Percentiles rank a stretch among this genome's conserved stretches.
Evolutionary conservation across 2,888 invertebrate genomes (phyloP).

Genomic region (Archips crataeganus): DNA sequence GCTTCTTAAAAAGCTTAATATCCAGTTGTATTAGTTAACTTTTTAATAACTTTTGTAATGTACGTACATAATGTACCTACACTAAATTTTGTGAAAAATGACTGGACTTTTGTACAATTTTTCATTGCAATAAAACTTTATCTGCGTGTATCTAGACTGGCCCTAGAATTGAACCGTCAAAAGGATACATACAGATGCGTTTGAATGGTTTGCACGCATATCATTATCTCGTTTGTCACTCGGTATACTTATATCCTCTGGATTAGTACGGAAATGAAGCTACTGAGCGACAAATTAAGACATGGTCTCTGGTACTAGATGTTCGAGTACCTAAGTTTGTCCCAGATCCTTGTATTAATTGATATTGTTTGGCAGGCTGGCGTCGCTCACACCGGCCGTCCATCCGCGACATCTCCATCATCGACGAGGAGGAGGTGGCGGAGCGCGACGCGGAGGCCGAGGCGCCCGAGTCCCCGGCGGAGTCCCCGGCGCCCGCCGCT

Average conservation of each 20-base stretch:
- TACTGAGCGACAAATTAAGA: neutral
- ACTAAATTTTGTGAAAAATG: neutral
- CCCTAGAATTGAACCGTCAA: neutral
- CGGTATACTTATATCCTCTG: neutral
- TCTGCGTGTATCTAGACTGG: neutral
- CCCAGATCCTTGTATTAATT: too few species aligned
- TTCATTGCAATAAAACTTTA: neutral
- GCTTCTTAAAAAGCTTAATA: neutral
- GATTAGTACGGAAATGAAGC: neutral
- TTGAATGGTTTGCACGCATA: neutral
- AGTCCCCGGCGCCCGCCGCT: conserved; percentile 54
- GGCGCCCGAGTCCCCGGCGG: conserved; percentile 55
- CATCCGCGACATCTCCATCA: conserved; percentile 94
- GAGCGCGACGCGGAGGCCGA: conserved; percentile 81
- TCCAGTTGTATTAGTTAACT: neutral
- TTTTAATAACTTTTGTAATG: too few species aligned
- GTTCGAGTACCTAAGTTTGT: neutral
- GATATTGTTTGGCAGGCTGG: conserved; percentile 85
- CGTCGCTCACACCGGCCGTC: conserved; percentile 93
- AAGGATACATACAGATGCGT: neutral
- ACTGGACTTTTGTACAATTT: neutral
- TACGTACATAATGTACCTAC: neutral
- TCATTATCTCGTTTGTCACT: neutral
- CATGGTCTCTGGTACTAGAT: neutral
- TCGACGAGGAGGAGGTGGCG: conserved; percentile 92